phyloP scores from a whole-genome alignment of 2,888 invertebrate genomes.

The Aphidoletes aphidimyza region DNA sequence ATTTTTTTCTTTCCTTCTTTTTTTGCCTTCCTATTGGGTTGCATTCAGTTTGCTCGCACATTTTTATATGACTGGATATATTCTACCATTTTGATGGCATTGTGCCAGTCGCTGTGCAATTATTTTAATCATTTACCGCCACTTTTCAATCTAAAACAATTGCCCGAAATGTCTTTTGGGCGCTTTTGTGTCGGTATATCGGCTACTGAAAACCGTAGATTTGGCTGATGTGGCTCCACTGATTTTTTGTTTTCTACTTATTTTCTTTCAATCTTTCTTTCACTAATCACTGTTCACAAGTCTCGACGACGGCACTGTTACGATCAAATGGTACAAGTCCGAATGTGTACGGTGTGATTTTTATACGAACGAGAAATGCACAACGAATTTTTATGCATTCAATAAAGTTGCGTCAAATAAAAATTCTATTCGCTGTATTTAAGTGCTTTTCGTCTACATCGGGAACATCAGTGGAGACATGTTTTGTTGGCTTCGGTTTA shows the following conservation, averaged over 20 bases:
- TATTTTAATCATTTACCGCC: neutral
- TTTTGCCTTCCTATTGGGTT: neutral
- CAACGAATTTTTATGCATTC: conserved; percentile 35
- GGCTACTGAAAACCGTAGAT: no score
- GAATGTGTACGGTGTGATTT: neutral
- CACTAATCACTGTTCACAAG: neutral
- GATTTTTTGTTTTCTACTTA: neutral
- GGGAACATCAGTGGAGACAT: neutral
- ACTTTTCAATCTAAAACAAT: neutral
- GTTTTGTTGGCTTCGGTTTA: neutral
- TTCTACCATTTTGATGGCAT: neutral
- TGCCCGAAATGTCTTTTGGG: no score
- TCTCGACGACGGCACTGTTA: neutral
- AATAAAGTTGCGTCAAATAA: conserved; percentile 7
- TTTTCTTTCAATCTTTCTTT: neutral
- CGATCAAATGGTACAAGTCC: neutral
- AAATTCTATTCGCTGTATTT: neutral
- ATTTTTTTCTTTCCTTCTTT: neutral
- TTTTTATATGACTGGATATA: neutral
- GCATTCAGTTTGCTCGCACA: neutral
- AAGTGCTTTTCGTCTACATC: neutral
- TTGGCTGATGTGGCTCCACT: no score
- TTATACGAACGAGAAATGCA: neutral
- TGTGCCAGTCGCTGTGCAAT: conserved; percentile 12
- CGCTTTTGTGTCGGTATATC: no score